Base-by-base conservation (phyloP, 2,888 invertebrate genomes). In the Perizoma flavofasciatum region DNA sequence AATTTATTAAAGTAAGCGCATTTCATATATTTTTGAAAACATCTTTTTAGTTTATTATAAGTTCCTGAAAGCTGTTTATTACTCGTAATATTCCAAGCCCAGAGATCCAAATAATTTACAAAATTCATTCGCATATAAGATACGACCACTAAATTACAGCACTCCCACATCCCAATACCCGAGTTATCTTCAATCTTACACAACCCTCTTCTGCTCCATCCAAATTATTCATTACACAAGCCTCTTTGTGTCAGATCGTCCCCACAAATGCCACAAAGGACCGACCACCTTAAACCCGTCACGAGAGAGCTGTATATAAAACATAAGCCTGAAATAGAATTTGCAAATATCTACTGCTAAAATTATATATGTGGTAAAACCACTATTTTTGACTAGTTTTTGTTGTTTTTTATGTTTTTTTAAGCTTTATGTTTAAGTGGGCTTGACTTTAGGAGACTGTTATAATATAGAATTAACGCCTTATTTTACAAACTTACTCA, bases 201-300 rank as follows among this genome's bases (percentile, higher is more conserved):
- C 46, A 61, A 63, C 63, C 67, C 68, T 60, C 51, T 53, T 55
- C 63, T 32, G 41, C 51, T 55, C 46, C 58, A 57, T 61, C 58
- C 64, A 63, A 67, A 69, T 67, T 67, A 69, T 69, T 69, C 69
- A 69, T 69, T 66, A 67, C 41, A 63, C 55, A 66, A 61, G 64
- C 53, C 62, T 65, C 69, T 69, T 69, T 67, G 67, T 69, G 69
- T 66, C 64, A 63, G 69, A 55, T 54, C 54, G 54, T 62, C 53
- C 40, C 67, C 61, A 34, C 66, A 63, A 68, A 63, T 61, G 51
- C 69, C 67, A 59, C 69, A 65, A 59, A 64, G 69, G 65, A 65
- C 55, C 40, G 55, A 51, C 61, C 54, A 61, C 60, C 63, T 59
- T 56, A 55, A 60, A 43, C 59, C 61, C 59, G 59, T 61, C 64